These are phyloP conservation scores for Emydocephalus ijimae DNA, from an alignment of 2,113 vertebrate species.

Conservation along the genomic window DNA sequence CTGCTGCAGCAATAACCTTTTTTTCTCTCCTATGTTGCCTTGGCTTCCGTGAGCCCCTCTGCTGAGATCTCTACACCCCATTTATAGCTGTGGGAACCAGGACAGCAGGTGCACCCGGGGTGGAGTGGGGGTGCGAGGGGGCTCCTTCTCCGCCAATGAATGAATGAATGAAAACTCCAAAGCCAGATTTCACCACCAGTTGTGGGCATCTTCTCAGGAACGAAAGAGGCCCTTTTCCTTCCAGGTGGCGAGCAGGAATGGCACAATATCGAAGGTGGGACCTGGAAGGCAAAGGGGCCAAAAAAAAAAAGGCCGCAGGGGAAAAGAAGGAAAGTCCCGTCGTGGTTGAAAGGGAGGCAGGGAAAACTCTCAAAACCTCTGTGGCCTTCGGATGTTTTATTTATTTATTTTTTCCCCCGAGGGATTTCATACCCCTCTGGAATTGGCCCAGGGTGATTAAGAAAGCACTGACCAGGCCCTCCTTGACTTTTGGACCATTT, in stretches of 20 bases:
- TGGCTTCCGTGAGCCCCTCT: not conserved
- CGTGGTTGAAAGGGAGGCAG: not conserved
- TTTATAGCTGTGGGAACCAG: not conserved
- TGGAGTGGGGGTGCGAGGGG: too few relatives aligned
- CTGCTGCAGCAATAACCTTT: not conserved
- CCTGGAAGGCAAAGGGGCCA: not conserved
- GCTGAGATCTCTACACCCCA: not conserved
- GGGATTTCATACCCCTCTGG: not conserved
- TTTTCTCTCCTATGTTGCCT: not conserved
- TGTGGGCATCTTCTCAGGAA: not conserved
- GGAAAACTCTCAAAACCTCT: not conserved
- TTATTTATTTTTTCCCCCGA: too few relatives aligned
- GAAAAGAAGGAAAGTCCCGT: not conserved
- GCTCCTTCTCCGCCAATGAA: not conserved
- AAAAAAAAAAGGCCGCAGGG: not conserved
- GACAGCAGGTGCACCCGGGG: not conserved
- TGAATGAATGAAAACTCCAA: not conserved
- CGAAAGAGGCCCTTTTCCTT: not conserved
- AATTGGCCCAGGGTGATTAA: not conserved
- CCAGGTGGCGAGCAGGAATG: not conserved
- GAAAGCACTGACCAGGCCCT: too few relatives aligned
- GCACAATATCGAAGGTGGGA: not conserved
- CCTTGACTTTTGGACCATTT: too few relatives aligned
- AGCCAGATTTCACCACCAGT: not conserved
- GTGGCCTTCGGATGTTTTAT: not conserved